phyloP scores from a whole-genome alignment of 2,888 invertebrate genomes.

The Chrysotoxum bicinctum region DNA sequence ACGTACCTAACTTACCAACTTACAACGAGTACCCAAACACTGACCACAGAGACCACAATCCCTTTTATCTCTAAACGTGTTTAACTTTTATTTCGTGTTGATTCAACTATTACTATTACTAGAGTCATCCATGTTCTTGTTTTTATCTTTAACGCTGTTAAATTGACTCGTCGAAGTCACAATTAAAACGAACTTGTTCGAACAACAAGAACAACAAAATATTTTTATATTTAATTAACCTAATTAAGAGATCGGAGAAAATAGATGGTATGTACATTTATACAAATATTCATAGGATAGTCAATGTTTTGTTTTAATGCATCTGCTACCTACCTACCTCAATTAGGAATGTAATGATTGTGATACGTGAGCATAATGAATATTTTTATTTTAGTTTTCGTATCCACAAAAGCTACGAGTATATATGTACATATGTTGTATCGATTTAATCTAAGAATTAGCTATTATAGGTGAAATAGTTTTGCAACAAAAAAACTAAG shows the following conservation, averaged over 20 bases:
- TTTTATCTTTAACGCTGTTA: constrained; percentile 51
- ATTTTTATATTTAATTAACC: constrained; percentile 70
- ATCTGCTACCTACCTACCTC: background rate
- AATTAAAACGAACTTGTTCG: constrained; percentile 47
- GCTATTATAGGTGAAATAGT: constrained; percentile 24
- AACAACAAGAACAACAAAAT: constrained; percentile 63
- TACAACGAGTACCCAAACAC: background rate
- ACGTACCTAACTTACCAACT: background rate
- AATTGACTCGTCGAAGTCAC: constrained; percentile 55
- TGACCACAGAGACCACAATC: background rate
- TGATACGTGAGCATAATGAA: constrained; percentile 9
- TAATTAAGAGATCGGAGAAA: constrained; percentile 64
- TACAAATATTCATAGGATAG: background rate
- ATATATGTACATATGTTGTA: too few species aligned
- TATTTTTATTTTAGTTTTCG: background rate
- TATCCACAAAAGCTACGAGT: background rate
- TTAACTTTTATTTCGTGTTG: constrained; percentile 47
- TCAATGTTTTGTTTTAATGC: constrained; percentile 17
- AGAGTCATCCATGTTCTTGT: constrained; percentile 44
- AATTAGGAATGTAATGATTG: background rate
- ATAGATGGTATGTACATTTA: constrained; percentile 37
- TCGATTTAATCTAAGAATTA: constrained; percentile 54
- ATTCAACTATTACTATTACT: constrained; percentile 28
- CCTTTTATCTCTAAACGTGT: background rate
- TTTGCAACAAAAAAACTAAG: constrained; percentile 9